Evolutionary conservation across 2,797 vertebrate genomes (phyloP).

Genomic region (Epinephelus malabaricus): DNA sequence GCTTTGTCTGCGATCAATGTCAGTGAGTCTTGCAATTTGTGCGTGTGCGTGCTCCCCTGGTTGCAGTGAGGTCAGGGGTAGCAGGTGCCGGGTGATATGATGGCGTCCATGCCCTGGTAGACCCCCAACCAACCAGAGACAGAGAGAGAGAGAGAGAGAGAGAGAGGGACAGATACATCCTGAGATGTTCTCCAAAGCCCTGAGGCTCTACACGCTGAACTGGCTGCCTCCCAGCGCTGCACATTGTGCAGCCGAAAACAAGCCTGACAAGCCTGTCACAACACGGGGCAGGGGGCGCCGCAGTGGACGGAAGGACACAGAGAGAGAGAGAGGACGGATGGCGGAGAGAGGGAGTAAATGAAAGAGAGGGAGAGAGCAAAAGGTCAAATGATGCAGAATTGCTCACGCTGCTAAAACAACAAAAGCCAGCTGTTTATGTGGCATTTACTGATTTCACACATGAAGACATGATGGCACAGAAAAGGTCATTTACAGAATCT

Average conservation of each 20-base stretch:
- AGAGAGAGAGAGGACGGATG: conserved; percentile 2
- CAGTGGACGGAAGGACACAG: conserved; percentile 31
- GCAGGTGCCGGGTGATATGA: conserved; percentile 79
- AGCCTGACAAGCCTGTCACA: conserved; percentile 72
- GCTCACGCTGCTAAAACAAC: conserved; percentile 39
- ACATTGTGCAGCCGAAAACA: conserved; percentile 30
- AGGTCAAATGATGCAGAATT: conserved; percentile 68
- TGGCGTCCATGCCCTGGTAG: conserved; percentile 40
- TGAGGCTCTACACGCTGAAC: conserved; percentile 24
- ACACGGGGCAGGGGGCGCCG: conserved; percentile 53
- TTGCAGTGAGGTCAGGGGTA: conserved; percentile 57
- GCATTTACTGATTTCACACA: conserved; percentile 66
- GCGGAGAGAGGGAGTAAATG: background rate
- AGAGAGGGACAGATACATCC: conserved; percentile 11
- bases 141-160: conserved; percentile 14
- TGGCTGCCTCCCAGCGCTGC: conserved; percentile 53
- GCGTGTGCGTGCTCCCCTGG: conserved; percentile 28
- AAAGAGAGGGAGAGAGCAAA: conserved; percentile 40
- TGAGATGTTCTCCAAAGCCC: conserved; percentile 16
- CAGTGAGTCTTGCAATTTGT: conserved; percentile 46
- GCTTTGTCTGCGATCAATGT: conserved; percentile 50
- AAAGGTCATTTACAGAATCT: conserved; percentile 24
- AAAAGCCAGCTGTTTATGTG: conserved; percentile 67
- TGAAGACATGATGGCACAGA: conserved; percentile 45
- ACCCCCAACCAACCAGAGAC: conserved; percentile 55